These are phyloP conservation scores for Parnassius apollo DNA, from an alignment of 2,888 invertebrate species.

Conservation along the genomic window DNA sequence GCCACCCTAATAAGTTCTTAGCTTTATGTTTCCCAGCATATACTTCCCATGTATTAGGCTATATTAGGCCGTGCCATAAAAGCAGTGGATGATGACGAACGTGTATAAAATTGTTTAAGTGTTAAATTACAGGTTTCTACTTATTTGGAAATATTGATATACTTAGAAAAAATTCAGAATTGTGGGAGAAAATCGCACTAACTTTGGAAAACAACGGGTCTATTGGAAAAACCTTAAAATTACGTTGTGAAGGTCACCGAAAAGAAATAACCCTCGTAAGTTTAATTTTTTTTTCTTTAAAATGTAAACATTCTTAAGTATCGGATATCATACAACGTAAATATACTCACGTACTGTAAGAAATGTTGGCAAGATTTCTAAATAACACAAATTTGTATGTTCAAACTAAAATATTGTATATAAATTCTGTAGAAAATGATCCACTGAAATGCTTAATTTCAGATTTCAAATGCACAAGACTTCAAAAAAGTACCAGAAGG, in stretches of 20 bases:
- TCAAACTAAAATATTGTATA: too few relatives aligned
- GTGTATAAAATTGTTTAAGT: too few relatives aligned
- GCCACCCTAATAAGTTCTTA: too few relatives aligned
- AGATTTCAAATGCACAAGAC: conserved; percentile 57
- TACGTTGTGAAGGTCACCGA: conserved; percentile 77
- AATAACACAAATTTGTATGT: too few relatives aligned
- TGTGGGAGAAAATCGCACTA: conserved; percentile 79
- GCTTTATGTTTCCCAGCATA: too few relatives aligned
- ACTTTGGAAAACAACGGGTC: conserved; percentile 65
- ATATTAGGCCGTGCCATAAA: too few relatives aligned
- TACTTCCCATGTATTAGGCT: too few relatives aligned
- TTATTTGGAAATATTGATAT: conserved; percentile 85
- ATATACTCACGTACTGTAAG: too few relatives aligned
- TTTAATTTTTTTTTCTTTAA: conserved; percentile 16
- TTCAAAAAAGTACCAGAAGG: conserved; percentile 79
- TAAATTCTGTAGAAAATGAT: too few relatives aligned
- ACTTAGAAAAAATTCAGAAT: conserved; percentile 65
- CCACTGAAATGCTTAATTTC: conserved; percentile 1
- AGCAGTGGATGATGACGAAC: too few relatives aligned
- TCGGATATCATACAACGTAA: too few relatives aligned
- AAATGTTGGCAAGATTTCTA: too few relatives aligned
- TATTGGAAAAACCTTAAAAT: conserved; percentile 61
- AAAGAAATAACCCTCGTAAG: conserved; percentile 60
- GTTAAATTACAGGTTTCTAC: conserved; percentile 75
- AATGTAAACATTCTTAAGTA: neutral